A percentile compares a stretch with the other conserved stretches of the same genome.
phyloP scores from a whole-genome alignment of 2,113 vertebrate species.

The Cephalopterus ornatus region DNA sequence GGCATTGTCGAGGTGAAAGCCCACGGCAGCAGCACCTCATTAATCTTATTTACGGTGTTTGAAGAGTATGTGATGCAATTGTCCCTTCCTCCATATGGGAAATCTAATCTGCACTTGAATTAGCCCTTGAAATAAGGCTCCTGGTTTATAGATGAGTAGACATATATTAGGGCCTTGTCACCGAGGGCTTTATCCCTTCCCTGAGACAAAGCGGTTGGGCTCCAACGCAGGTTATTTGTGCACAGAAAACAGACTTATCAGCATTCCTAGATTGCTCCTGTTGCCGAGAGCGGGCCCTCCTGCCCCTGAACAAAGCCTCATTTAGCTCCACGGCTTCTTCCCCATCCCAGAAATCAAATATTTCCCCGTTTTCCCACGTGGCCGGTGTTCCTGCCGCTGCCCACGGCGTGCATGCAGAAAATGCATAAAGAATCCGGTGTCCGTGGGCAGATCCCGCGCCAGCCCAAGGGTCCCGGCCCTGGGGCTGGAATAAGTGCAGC shows the following conservation, averaged over 20 bases:
- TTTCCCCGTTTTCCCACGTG: neutral
- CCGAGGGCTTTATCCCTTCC: neutral
- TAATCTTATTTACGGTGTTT: neutral
- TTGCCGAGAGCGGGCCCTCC: neutral
- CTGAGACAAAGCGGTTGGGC: neutral
- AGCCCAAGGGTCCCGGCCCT: neutral
- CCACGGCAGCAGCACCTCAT: neutral
- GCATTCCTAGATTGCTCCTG: neutral
- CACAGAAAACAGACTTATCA: neutral
- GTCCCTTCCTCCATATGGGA: neutral
- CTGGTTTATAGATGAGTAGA: neutral
- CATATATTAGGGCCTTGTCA: neutral
- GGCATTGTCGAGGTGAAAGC: neutral
- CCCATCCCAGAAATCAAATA: neutral
- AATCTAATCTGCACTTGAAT: constrained; percentile 47
- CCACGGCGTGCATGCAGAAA: neutral
- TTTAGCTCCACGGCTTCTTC: neutral
- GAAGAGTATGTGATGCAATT: neutral
- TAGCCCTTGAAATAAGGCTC: constrained; percentile 25
- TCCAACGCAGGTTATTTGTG: neutral
- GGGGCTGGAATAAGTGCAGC: neutral
- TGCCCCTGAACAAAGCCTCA: neutral
- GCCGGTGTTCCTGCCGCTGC: neutral
- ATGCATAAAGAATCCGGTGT: neutral
- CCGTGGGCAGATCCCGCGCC: neutral